phyloP scores from a whole-genome alignment of 1,140 invertebrate genomes.

The Drosophila albomicans region DNA sequence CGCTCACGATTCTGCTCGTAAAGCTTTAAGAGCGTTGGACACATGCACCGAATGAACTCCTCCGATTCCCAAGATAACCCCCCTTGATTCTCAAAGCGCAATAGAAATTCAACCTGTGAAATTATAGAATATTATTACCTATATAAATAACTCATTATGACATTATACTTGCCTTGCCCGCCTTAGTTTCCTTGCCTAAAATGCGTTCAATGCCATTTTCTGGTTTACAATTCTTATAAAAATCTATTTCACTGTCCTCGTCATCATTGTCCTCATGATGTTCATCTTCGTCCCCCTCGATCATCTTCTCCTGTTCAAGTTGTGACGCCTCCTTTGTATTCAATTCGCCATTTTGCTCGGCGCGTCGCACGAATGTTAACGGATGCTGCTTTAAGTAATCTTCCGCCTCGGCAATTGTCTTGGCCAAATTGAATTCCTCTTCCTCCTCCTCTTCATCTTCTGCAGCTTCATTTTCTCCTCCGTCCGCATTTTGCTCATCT shows the following conservation, averaged over 20 bases:
- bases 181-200: slow-evolving; percentile 75
- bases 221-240: slow-evolving; percentile 60
- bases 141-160: neutral
- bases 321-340: slow-evolving; percentile 56
- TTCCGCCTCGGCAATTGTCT: slow-evolving; percentile 76
- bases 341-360: slow-evolving; percentile 63
- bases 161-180: slow-evolving; percentile 58
- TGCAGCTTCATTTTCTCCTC: neutral
- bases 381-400: slow-evolving; percentile 79
- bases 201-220: slow-evolving; percentile 76
- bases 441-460: slow-evolving; percentile 60
- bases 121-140: neutral
- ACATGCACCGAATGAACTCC: slow-evolving; percentile 63
- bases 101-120: slow-evolving; percentile 68
- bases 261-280: slow-evolving; percentile 19
- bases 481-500: slow-evolving; percentile 40
- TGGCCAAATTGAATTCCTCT: slow-evolving; percentile 69
- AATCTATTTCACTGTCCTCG: slow-evolving; percentile 57
- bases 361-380: slow-evolving; percentile 68
- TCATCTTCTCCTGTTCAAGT: slow-evolving; percentile 2
- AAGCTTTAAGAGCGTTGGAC: slow-evolving; percentile 65
- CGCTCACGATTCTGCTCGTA: slow-evolving; percentile 74
- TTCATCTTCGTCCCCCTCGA: neutral
- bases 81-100: slow-evolving; percentile 71
- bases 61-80: slow-evolving; percentile 74